These are phyloP conservation scores for Uropsilus gracilis DNA, from an alignment of 2,113 vertebrate species.

Conservation along the genomic window DNA sequence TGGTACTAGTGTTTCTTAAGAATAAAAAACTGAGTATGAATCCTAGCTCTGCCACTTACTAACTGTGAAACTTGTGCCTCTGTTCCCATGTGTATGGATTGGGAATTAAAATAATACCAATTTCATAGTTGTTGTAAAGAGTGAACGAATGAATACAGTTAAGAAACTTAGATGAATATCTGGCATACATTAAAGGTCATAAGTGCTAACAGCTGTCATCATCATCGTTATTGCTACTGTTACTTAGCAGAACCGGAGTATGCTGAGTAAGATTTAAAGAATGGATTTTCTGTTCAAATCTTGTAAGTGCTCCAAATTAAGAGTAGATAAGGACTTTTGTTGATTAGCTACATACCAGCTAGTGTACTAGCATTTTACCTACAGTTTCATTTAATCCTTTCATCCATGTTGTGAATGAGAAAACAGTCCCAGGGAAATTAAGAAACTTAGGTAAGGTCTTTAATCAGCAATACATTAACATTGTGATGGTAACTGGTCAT, in stretches of 20 bases:
- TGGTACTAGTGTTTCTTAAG: background rate
- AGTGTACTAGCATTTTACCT: background rate
- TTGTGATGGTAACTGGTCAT: background rate
- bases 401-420: background rate
- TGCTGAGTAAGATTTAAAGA: conserved; percentile 36
- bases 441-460: background rate
- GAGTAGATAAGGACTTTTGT: background rate
- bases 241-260: conserved; percentile 2
- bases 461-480: background rate
- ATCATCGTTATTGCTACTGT: background rate
- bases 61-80: background rate
- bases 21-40: background rate
- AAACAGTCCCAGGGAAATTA: background rate
- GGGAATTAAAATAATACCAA: background rate
- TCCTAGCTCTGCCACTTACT: background rate
- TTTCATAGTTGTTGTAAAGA: background rate
- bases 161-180: background rate
- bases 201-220: background rate
- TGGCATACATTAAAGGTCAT: background rate
- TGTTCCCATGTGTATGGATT: background rate
- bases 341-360: background rate
- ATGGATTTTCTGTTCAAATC: conserved; percentile 20
- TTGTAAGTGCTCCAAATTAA: conserved; percentile 32
- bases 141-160: background rate
- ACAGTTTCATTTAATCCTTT: background rate